Evolutionary conservation across 2,797 vertebrate species (phyloP), one percentile per base, ranked within the genome.

Genomic region (Ataeniobius toweri): DNA sequence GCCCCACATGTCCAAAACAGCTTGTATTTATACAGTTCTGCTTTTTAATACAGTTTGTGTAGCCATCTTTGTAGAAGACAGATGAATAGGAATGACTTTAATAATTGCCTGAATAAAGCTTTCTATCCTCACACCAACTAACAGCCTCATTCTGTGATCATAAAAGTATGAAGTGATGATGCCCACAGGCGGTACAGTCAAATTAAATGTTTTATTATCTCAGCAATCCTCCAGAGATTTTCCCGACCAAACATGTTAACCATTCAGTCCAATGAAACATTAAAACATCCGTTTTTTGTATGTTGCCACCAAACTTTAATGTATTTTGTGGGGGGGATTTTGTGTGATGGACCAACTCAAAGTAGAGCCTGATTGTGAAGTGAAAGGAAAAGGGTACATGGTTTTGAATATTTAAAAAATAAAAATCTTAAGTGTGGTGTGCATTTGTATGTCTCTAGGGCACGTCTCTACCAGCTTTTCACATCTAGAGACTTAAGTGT

Each of bases 211-310:
- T 70, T 81, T 50, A 71, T 51, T 71, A 61, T 75, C 50, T 55
- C 61, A 50, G n/a, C 10, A 59, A 12, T 22, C 18, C 48, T 46
- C 22, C 39, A 0, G 22, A 24, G 50, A 67, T 79, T 59, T 80
- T 31, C 73, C 9, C 71, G 74, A 73, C 36, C n/a, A 74, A 70
- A 73, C 56, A 70, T 71, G 75, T 76, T 20, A 70, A 73, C 28
- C 22, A 14, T 55, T 80, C 65, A 51, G 20, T 50, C 58, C n/a
- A 28, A 28, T 59, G 58, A 3, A 28, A 13, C 13, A 26, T 28
- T 1, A 2, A 10, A 58, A 10, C 24, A 9, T 2, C 0, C 18
- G 36, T 4, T 36, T 7, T 65, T 67, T 67, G 24, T 24, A 41
- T 67, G 63, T 24, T 41, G n/a, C 20, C 41, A 5, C 36, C 36